Evolutionary conservation across 1,140 invertebrate genomes (phyloP), one percentile per base, ranked within the genome.

Genomic region (Aplysia californica): DNA sequence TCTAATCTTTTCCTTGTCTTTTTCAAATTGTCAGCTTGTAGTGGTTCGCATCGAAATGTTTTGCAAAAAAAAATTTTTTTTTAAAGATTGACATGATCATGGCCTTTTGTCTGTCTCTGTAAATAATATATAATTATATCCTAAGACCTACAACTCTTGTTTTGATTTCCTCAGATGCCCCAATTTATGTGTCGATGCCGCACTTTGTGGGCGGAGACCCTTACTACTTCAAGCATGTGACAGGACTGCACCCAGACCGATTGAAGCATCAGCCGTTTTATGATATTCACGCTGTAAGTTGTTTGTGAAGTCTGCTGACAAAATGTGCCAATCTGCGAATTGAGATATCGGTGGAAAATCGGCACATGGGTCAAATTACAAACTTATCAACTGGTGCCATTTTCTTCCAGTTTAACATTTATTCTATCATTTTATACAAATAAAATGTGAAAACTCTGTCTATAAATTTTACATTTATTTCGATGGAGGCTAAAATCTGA

Each of bases 221-320:
- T 4, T 68, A 81, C 39, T 84, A 84, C 58, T 70, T 65, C 5
- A 31, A 36, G 1, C 75, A 50, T 21, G 80, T 88, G 2, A 65
- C 73, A 41, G 86, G 86, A 23, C 61, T 89, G 44, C 68, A 74
- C 5, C 86, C 87, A 6, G 55, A 80, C 20, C 66, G 77, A 39
- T 70, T 75, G 26, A 70, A 80, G 33, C 89, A 90, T 65, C 76
- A 87, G 50, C 84, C 88, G 29, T 88, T 78, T 76, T 77, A 90
- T 65, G 87, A 90, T 64, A 67, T 90, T 55, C 85, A 88, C 69
- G 92, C 93, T 79, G 94, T 95, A 89, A 87, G 89, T 65, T 10
- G 6, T 65, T 50, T 50, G 10, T 50, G 44, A 50, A 50, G n/a
- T 10, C n/a, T 50, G 10, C n/a, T n/a, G n/a, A n/a, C n/a, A n/a